Evolutionary conservation across 2,888 invertebrate species (phyloP).

Genomic region (Paralinhomoeus sp.): DNA sequence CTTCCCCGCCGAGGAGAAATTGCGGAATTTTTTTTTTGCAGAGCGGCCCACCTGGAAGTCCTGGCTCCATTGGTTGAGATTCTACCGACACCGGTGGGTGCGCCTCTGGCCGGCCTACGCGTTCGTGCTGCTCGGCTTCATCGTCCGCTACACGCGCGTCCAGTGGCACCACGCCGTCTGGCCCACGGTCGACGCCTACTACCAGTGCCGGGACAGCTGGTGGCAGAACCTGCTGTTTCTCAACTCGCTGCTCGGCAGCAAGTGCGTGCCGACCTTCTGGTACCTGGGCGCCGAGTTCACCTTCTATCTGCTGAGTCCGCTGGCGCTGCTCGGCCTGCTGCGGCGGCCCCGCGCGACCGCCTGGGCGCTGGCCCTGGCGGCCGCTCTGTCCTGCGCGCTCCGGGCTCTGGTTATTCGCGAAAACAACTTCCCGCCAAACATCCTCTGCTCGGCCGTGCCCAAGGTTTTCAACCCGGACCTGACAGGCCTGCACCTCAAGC

Average conservation of each 20-base stretch:
- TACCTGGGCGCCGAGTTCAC: constrained; percentile 24
- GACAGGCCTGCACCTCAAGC: no score
- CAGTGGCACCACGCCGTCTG: constrained; percentile 6
- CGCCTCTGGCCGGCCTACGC: constrained; percentile 24
- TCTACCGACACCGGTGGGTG: constrained; percentile 21
- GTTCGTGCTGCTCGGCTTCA: constrained; percentile 20
- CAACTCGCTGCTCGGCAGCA: constrained; percentile 6
- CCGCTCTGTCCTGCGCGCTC: constrained; percentile 12
- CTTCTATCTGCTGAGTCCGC: constrained; percentile 21
- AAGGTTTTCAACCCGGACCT: constrained; percentile 21
- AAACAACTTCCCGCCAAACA: constrained; percentile 24
- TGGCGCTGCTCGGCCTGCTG: constrained; percentile 14
- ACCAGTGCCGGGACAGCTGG: constrained; percentile 23
- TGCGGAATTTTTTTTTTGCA: no score
- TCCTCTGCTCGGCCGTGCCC: constrained; percentile 24
- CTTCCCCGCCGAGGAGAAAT: no score
- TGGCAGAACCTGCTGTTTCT: constrained; percentile 14
- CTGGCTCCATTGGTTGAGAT: constrained; percentile 23
- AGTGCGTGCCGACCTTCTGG: neutral
- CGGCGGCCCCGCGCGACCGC: constrained; percentile 2
- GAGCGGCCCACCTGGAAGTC: no score
- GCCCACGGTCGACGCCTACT: constrained; percentile 23
- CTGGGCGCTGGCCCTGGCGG: constrained; percentile 9
- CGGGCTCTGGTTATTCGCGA: constrained; percentile 15
- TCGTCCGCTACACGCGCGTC: no score